A percentile compares a stretch with the other conserved stretches of the same genome.
Conservation (phyloP, 2,797 vertebrate genomes). For the Eulemur rubriventer region DNA sequence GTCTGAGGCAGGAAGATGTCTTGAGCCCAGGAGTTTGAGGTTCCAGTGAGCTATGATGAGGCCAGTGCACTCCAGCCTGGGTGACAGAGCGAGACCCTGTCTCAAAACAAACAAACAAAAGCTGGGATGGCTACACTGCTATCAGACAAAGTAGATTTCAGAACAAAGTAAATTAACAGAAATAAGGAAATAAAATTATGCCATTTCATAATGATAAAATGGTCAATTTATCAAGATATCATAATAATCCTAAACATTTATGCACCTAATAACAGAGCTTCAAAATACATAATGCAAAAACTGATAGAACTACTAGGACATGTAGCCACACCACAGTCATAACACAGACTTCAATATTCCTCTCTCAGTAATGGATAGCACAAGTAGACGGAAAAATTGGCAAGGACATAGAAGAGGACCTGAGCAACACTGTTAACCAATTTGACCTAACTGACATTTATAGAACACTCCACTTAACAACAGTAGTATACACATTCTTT, state of each 20-base stretch:
- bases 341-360: background rate
- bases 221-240: background rate
- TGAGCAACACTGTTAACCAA: background rate
- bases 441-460: background rate
- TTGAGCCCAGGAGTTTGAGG: no score
- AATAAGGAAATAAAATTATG: background rate
- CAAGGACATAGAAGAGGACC: background rate
- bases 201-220: background rate
- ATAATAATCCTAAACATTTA: background rate
- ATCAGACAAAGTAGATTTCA: background rate
- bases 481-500: background rate
- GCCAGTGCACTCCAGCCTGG: no score
- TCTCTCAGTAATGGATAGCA: background rate
- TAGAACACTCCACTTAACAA: background rate
- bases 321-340: background rate
- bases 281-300: background rate
- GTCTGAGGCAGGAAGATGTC: no score
- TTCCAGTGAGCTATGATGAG: no score
- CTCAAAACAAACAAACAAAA: background rate
- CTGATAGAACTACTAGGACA: background rate
- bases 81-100: no score
- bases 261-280: background rate
- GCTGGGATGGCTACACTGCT: background rate
- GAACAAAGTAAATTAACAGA: background rate
- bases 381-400: background rate